Evolutionary conservation across 2,113 vertebrate species (phyloP), one percentile per base, ranked within the genome.

Genomic region (Carettochelys insculpta): DNA sequence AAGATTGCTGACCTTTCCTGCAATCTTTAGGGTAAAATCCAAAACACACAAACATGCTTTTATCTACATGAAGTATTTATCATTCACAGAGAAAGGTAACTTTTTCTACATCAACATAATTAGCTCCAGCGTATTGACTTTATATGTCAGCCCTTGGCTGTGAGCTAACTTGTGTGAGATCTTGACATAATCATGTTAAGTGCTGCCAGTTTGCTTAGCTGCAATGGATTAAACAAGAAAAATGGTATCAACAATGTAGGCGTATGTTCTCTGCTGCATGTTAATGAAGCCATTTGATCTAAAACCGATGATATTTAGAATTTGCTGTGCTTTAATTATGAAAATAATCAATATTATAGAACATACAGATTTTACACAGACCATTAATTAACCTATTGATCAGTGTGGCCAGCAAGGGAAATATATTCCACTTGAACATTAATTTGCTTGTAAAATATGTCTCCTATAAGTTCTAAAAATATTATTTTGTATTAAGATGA

Each of bases 161-260:
- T 93, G 90, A 97, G 96, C 94, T 97, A 97, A 97, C 94, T 96
- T 96, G 90, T 92, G 94, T 92, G 80, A 96, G 93, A 97, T 86
- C 90, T 97, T 98, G 97, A 97, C 86, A 91, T 97, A 97, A 98
- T 97, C 91, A 90, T 94, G 92, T 96, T 97, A 97, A 97, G 88
- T 95, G 93, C 84, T 97, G 94, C 96, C 94, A 95, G 84, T 97
- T 94, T 95, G 90, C 25, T 0, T 90, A 89, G 90, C 92, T 95
- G 91, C 92, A 87, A 43, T 90, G 79, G 82, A 95, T 94, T 97
- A 91, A 97, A 91, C 83, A 95, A 96, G 95, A 96, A 96, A 95
- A 97, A 96, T 92, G 12, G 51, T 93, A 95, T 91, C 87, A 96
- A 95, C 92, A 78, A 87, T 14, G 77, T 85, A 95, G 83, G 83